A percentile compares a stretch with the other conserved stretches of the same genome.
These are phyloP conservation scores for Drosophila equinoxialis DNA, from an alignment of 1,140 invertebrate species.

Conservation along the genomic window DNA sequence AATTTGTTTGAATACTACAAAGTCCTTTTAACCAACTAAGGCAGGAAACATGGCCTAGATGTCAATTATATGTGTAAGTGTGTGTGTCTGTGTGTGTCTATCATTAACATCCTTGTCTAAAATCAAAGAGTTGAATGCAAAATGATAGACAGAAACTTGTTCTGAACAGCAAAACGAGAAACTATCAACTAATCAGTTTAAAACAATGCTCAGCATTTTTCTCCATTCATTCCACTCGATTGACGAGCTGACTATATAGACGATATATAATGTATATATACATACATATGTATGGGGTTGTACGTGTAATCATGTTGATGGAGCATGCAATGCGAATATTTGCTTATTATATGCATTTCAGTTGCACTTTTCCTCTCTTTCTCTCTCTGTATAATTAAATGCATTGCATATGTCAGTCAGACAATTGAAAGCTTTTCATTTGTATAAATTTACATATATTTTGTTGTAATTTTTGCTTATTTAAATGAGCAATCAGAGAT, in stretches of 20 bases:
- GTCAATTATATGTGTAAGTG: slow-evolving; percentile 55
- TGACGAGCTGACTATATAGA: slow-evolving; percentile 36
- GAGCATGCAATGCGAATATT: slow-evolving; percentile 48
- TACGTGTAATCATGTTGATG: slow-evolving; percentile 44
- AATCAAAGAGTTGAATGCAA: slow-evolving; percentile 46
- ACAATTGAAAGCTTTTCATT: slow-evolving; percentile 43
- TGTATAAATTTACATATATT: slow-evolving; percentile 21
- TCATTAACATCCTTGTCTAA: slow-evolving; percentile 55
- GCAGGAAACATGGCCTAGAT: slow-evolving; percentile 65
- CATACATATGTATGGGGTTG: slow-evolving; percentile 23
- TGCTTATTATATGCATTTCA: slow-evolving; percentile 47
- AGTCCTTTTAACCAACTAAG: not conserved
- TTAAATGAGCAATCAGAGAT: slow-evolving; percentile 28
- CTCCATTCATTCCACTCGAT: slow-evolving; percentile 2
- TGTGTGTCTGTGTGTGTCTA: too few relatives aligned
- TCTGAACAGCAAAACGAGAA: slow-evolving; percentile 20
- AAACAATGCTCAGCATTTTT: slow-evolving; percentile 24
- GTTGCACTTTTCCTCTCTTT: slow-evolving; percentile 4
- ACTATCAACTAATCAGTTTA: not conserved
- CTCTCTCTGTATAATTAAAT: slow-evolving; percentile 48
- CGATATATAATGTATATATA: not conserved
- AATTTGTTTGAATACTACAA: not conserved
- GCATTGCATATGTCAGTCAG: slow-evolving; percentile 36
- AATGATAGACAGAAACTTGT: slow-evolving; percentile 32
- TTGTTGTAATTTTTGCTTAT: slow-evolving; percentile 16